Percentiles rank a stretch among this genome's conserved stretches.
These are phyloP conservation scores for Miltochrista miniata DNA, from an alignment of 2,888 invertebrate species.

Conservation along the genomic window DNA sequence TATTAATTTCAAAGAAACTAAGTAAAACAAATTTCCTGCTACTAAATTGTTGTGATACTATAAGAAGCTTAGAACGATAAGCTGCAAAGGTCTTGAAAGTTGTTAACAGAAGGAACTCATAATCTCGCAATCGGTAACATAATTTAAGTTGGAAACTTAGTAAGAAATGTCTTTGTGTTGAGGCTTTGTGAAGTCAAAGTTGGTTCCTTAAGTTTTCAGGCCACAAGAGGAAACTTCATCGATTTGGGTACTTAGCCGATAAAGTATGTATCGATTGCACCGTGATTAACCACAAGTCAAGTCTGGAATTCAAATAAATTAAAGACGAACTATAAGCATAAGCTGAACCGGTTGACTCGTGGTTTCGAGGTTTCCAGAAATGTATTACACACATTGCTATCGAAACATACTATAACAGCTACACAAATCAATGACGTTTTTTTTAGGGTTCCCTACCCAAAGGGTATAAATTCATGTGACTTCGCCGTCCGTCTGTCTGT, in stretches of 20 bases:
- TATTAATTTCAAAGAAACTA: too few relatives aligned
- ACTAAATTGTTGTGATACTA: background rate
- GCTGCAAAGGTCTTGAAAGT: constrained; percentile 24
- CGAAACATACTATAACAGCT: too few relatives aligned
- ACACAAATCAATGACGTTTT: too few relatives aligned
- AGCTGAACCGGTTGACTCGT: too few relatives aligned
- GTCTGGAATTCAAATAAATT: too few relatives aligned
- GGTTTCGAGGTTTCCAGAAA: too few relatives aligned
- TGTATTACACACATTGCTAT: too few relatives aligned
- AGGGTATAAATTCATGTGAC: too few relatives aligned
- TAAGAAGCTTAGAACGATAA: constrained; percentile 28
- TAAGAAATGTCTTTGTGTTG: constrained; percentile 45
- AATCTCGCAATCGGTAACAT: constrained; percentile 35
- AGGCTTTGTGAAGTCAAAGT: constrained; percentile 40
- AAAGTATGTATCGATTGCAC: background rate
- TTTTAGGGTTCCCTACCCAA: too few relatives aligned
- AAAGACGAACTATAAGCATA: too few relatives aligned
- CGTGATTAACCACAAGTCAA: background rate
- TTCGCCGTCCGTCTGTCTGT: too few relatives aligned
- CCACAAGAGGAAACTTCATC: constrained; percentile 27
- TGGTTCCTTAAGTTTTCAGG: constrained; percentile 30
- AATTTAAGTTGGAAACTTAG: constrained; percentile 41
- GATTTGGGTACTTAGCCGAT: constrained; percentile 27
- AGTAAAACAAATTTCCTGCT: too few relatives aligned
- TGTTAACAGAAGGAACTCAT: constrained; percentile 33